Evolutionary conservation across 2,797 vertebrate species (phyloP).

Genomic region (Heliangelus exortis): DNA sequence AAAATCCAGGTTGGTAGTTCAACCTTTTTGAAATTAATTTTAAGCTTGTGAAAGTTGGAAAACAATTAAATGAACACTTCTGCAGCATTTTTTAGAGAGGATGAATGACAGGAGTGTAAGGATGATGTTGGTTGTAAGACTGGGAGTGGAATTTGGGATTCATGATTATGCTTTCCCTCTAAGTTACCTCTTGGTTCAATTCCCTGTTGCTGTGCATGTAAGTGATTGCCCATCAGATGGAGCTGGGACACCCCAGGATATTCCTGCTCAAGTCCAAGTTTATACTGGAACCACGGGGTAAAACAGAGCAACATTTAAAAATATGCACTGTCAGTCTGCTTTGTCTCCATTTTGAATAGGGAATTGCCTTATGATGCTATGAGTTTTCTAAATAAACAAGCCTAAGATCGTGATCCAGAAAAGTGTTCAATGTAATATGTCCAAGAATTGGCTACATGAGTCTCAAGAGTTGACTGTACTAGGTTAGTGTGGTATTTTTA

Average conservation of each 20-base stretch:
- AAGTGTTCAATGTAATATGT: too few relatives aligned
- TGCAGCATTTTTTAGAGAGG: not conserved
- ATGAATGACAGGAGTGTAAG: not conserved
- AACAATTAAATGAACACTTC: not conserved
- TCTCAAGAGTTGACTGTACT: not conserved
- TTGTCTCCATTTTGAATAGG: not conserved
- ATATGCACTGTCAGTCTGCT: not conserved
- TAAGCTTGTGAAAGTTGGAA: not conserved
- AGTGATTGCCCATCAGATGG: not conserved
- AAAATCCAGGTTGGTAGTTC: not conserved
- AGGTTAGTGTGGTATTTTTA: fast-evolving
- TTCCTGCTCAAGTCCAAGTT: not conserved
- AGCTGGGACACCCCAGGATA: not conserved
- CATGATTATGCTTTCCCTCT: not conserved
- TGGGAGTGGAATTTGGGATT: not conserved
- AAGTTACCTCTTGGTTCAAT: not conserved
- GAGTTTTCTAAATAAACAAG: not conserved
- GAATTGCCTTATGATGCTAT: not conserved
- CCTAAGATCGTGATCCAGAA: not conserved
- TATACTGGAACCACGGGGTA: fast-evolving
- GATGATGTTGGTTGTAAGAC: fast-evolving
- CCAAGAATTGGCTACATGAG: fast-evolving
- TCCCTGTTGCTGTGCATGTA: not conserved
- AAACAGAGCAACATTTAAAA: not conserved
- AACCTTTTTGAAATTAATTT: not conserved